Evolutionary conservation across 2,888 invertebrate species (phyloP).

Genomic region (Brachypalpus laphriformis): DNA sequence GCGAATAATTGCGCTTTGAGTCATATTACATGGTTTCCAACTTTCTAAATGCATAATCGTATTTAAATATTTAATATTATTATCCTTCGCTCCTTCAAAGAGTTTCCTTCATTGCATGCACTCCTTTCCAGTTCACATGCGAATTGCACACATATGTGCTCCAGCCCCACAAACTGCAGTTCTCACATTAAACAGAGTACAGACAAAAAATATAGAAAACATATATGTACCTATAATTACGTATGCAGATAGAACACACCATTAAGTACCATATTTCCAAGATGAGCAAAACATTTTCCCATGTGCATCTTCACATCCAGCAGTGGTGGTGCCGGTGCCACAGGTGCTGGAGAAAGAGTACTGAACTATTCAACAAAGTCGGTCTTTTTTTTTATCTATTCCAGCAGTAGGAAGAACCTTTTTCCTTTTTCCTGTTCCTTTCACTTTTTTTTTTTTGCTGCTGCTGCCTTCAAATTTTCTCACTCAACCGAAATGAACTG

Average conservation of each 20-base stretch:
- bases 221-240: conserved; percentile 11
- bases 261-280: conserved; percentile 69
- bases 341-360: conserved; percentile 56
- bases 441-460: conserved; percentile 6
- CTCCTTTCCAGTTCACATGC: not conserved
- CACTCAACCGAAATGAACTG: conserved; percentile 57
- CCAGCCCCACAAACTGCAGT: no score
- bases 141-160: not conserved
- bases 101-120: not conserved
- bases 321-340: conserved; percentile 21
- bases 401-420: conserved; percentile 45
- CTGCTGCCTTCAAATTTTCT: not conserved
- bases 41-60: conserved; percentile 17
- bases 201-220: not conserved
- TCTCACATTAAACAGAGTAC: not conserved
- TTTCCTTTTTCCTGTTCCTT: conserved; percentile 28
- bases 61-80: conserved; percentile 21
- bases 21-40: conserved; percentile 7
- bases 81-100: not conserved
- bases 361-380: conserved; percentile 55
- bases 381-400: conserved; percentile 16
- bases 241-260: conserved; percentile 66
- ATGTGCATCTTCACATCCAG: conserved; percentile 34
- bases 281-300: conserved; percentile 51
- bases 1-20: not conserved